These are phyloP conservation scores for Loxodonta africana DNA, from an alignment of 2,113 vertebrate genomes.

Conservation along the genomic window DNA sequence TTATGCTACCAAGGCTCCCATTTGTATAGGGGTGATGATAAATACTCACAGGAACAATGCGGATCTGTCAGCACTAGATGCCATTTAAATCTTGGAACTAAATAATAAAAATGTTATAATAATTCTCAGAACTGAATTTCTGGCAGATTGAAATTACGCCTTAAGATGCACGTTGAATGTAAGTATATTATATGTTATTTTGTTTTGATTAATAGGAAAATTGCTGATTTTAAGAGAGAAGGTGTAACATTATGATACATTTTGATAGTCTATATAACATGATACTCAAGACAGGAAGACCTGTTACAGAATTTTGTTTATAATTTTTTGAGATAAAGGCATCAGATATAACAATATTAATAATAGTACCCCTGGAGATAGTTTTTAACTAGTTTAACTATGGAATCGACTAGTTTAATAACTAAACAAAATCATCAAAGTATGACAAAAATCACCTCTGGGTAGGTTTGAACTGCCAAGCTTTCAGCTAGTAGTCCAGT, in stretches of 20 bases:
- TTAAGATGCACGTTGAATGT: neutral
- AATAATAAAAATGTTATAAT: neutral
- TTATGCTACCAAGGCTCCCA: too few relatives aligned
- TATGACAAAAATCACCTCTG: neutral
- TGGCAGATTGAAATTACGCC: slow-evolving; percentile 26
- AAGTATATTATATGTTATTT: neutral
- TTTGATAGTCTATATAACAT: neutral
- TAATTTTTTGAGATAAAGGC: slow-evolving; percentile 7
- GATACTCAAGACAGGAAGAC: neutral
- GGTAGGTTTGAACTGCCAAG: neutral
- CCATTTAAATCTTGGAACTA: slow-evolving; percentile 19
- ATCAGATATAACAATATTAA: neutral
- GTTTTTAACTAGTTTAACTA: neutral
- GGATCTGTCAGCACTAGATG: neutral
- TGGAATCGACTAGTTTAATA: neutral
- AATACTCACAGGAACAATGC: neutral
- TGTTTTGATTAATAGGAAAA: slow-evolving; percentile 21
- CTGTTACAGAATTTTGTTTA: neutral
- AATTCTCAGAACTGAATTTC: slow-evolving; percentile 14
- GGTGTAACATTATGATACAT: neutral
- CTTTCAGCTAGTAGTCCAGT: neutral
- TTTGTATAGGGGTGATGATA: neutral
- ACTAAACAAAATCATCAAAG: neutral
- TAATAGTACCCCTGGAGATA: neutral
- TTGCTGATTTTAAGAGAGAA: slow-evolving; percentile 32